Evolutionary conservation across 2,113 vertebrate species (phyloP), one percentile per base, ranked within the genome.

Genomic region (Callipepla californica): DNA sequence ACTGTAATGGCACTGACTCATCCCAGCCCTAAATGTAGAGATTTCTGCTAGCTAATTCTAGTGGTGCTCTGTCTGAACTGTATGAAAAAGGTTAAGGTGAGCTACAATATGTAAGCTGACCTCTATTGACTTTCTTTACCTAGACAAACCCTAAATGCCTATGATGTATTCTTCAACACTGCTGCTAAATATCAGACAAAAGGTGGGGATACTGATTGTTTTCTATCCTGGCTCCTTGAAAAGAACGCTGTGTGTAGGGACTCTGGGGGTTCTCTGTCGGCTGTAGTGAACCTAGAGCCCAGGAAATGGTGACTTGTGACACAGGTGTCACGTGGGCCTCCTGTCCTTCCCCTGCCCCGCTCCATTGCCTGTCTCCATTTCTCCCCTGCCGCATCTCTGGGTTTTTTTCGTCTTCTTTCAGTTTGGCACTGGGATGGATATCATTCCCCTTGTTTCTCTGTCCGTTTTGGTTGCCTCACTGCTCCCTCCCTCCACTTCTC

Each of bases 91-190:
- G 92, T 91, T 94, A 94, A 96, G 95, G 94, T 96, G 95, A 96
- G 94, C 96, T 96, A 93, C 96, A 77, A 87, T 85, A 58, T 92
- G 95, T 96, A 51, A 96, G 96, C 95, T 96, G 96, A 96, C 89
- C 50, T 96, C 93, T 96, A 95, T 93, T 63, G 96, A 92, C 87
- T 96, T 96, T 96, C 90, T 96, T 96, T 96, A 96, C 87, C 94
- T 95, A 96, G 96, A 96, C 91, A 95, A 83, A 85, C 94, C 96
- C 91, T 96, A 96, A 96, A 95, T 96, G 95, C 91, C 95, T 95
- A 92, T 96, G 95, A 94, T 94, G 94, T 94, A 92, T 96, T 92
- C 96, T 95, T 94, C 95, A 96, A 93, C 95, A 93, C 95, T 96
- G 95, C 95, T 95, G 96, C 96, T 96, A 94, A 96, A 78, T 95